Base-by-base conservation (phyloP, 2,797 vertebrate genomes). In the Emydoidea blandingii region DNA sequence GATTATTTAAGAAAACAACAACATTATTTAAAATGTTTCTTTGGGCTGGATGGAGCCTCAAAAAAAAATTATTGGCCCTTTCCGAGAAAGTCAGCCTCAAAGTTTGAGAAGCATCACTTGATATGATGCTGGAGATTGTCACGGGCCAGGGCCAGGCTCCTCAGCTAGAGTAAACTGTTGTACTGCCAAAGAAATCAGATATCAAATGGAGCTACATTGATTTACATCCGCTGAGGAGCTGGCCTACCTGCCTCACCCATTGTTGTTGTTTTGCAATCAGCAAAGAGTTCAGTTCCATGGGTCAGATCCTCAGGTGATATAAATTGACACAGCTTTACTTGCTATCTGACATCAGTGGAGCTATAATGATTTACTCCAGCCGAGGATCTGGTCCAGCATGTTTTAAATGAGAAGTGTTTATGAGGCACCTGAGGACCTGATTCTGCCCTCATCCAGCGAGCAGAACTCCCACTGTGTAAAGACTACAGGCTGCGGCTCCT, bases 141-240 rank as follows among this genome's bases (percentile, higher is more conserved):
- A 90, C 79, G 76, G 85, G 90, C 37, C 68, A 89, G 81, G 85
- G 90, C 44, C 68, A 89, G 88, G 92, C 57, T 2, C 76, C 23
- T 62, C 94, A 87, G 86, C 79, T 95, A 34, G 92, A 94, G 87
- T 86, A 89, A 95, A 90, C 8, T 54, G 81, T 65, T 81, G 91
- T 85, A 93, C 49, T 49, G 90, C 81, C 86, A 57, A 52, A 76
- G 81, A 96, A 56, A n/a, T 31, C 92, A 34, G 53, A 68, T 86
- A 88, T 88, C 88, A 96, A 97, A 92, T 79, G 78, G 87, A 59
- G 54, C 88, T 95, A 86, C 56, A 83, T 65, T 93, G 84, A 86
- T 95, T 92, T 91, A 91, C 41, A 21, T 89, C 65, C 76, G 79
- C 89, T 82, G 44, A 93, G 49, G 78, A 90, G 86, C 86, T 90